These are phyloP conservation scores for Limnephilus auricula DNA, from an alignment of 2,888 invertebrate species.

Conservation along the genomic window DNA sequence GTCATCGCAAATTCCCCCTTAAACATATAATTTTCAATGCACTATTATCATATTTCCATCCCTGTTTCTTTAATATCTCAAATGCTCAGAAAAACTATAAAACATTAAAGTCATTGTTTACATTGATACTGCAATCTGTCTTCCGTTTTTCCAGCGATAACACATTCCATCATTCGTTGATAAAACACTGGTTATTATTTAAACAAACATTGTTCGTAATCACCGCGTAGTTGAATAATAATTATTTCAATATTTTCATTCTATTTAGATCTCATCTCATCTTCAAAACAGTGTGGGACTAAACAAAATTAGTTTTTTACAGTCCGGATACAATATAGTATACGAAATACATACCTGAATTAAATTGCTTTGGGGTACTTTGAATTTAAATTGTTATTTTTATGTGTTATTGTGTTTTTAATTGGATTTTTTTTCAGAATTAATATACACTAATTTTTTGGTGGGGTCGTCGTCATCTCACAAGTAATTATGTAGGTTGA, in stretches of 20 bases:
- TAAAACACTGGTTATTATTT: background rate
- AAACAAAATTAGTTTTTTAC: background rate
- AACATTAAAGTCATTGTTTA: background rate
- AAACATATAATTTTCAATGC: no score
- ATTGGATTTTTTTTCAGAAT: background rate
- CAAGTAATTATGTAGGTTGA: background rate
- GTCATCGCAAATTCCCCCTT: no score
- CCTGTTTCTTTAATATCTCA: background rate
- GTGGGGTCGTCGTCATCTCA: background rate
- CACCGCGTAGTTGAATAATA: background rate
- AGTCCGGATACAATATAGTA: no score
- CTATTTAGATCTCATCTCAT: background rate
- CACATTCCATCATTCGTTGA: background rate
- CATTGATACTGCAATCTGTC: background rate
- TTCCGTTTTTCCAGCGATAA: background rate
- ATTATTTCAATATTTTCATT: background rate
- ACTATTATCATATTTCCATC: background rate
- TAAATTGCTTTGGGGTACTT: background rate
- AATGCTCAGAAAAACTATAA: background rate
- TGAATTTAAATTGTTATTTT: background rate
- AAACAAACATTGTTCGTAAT: no score
- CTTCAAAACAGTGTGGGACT: background rate
- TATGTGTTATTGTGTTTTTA: slow-evolving; percentile 2
- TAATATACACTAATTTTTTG: background rate
- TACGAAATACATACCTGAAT: background rate